These are phyloP conservation scores for Epirrita christyi DNA, from an alignment of 2,888 invertebrate species.

Conservation along the genomic window DNA sequence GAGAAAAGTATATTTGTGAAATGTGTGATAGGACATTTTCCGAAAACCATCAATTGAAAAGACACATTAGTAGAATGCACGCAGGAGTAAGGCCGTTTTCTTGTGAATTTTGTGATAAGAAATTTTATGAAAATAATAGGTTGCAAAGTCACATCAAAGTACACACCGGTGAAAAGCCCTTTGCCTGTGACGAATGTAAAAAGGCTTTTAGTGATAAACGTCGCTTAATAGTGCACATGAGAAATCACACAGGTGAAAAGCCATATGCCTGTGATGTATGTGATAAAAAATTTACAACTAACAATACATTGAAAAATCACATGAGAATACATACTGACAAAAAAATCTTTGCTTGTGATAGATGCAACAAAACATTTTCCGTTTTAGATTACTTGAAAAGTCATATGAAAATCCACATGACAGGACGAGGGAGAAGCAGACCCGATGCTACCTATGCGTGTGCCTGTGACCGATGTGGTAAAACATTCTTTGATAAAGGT, in stretches of 20 bases:
- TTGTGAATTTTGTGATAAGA: slow-evolving; percentile 21
- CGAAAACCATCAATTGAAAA: slow-evolving; percentile 11
- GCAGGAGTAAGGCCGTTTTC: slow-evolving; percentile 8
- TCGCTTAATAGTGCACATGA: slow-evolving; percentile 18
- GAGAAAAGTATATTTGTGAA: slow-evolving; percentile 10
- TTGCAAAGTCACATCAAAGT: slow-evolving; percentile 12
- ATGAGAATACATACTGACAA: slow-evolving; percentile 15
- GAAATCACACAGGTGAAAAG: slow-evolving; percentile 20
- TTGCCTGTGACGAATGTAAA: slow-evolving; percentile 16
- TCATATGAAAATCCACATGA: slow-evolving; percentile 15
- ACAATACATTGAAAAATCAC: slow-evolving; percentile 20
- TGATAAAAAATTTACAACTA: slow-evolving; percentile 18
- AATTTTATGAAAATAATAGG: slow-evolving; percentile 18
- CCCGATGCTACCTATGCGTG: slow-evolving; percentile 2
- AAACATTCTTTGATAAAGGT: slow-evolving; percentile 17
- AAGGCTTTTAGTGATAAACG: slow-evolving; percentile 23
- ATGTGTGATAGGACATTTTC: slow-evolving; percentile 12
- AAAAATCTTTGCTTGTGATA: slow-evolving; percentile 19
- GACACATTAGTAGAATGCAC: slow-evolving; percentile 16
- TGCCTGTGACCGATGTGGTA: slow-evolving; percentile 27
- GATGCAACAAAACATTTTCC: slow-evolving; percentile 22
- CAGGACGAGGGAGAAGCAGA: slow-evolving; percentile 1
- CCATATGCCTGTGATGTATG: slow-evolving; percentile 20
- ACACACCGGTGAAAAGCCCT: slow-evolving; percentile 25
- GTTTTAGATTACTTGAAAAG: slow-evolving; percentile 21